phyloP scores from a whole-genome alignment of 2,113 vertebrate genomes.

The Eretmochelys imbricata region DNA sequence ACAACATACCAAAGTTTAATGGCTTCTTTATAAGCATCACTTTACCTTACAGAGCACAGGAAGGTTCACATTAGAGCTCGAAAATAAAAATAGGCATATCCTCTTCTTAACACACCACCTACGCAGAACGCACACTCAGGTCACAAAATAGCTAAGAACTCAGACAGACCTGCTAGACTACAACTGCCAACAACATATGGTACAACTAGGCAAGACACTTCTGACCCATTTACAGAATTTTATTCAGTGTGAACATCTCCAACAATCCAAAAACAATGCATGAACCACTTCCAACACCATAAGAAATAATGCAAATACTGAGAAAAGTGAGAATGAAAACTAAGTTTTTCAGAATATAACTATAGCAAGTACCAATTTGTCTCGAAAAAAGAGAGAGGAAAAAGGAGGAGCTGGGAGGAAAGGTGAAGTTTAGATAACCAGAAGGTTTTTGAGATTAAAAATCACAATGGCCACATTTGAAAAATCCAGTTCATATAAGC shows the following conservation, averaged over 20 bases:
- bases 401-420: neutral
- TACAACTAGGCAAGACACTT: neutral
- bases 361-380: neutral
- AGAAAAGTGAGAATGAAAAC: neutral
- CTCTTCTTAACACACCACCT: slow-evolving; percentile 45
- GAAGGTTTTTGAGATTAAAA: neutral
- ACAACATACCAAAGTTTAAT: neutral
- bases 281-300: neutral
- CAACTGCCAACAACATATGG: neutral
- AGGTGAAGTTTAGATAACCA: neutral
- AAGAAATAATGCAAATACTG: neutral
- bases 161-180: slow-evolving; percentile 18
- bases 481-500: neutral
- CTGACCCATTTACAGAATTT: neutral
- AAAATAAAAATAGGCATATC: slow-evolving; percentile 34
- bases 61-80: neutral
- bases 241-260: neutral
- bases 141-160: slow-evolving; percentile 41
- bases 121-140: slow-evolving; percentile 42
- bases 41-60: slow-evolving; percentile 8
- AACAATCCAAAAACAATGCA: neutral
- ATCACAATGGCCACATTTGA: neutral
- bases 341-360: neutral
- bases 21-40: neutral
- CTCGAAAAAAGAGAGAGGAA: neutral